Evolutionary conservation across 2,113 vertebrate genomes (phyloP), one percentile per base, ranked within the genome.

Genomic region (Suncus etruscus): DNA sequence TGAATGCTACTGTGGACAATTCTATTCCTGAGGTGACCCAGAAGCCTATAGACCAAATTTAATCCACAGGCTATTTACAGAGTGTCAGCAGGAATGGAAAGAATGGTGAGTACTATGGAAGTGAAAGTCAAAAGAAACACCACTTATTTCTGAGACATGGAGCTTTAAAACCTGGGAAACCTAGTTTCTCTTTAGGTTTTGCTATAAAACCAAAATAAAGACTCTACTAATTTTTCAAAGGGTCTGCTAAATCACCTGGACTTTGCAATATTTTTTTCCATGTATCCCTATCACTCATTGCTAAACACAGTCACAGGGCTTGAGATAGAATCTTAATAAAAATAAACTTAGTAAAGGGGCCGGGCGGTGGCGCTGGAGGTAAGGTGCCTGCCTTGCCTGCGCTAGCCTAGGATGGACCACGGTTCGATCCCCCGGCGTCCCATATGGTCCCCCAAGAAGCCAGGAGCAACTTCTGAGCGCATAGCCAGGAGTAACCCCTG

Each of bases 111-210:
- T 48, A 22, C 95, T 84, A 61, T 65, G 81, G 90, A 94, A 51
- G 27, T 63, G 81, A 87, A 5, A 39, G 48, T 83, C 58, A 20
- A 92, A 92, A 87, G 47, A 92, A 93, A 87, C 75, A 18, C 4
- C 4, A 65, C 86, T 76, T 9, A 63, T 89, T 39, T 87, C 32
- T 87, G 39, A 25, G 87, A 18, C 8, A 15, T 11, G 29, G 3
- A 85, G 4, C n/a, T 73, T 86, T 63, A 84, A 94, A 84, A 78
- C 18, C 12, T 11, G n/a, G 39, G 61, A 86, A 83, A 32, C 2
- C 25, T 74, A 25, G 12, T 68, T 78, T 80, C 14, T 54, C 39
- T 66, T 24, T 6, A 72, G 31, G 6, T 25, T 24, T 63, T 27
- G 29, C 10, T 45, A 16, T 8, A 15, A 91, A 78, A 32, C 24